A percentile compares a stretch with the other conserved stretches of the same genome.
Conservation (phyloP, 1,140 invertebrate genomes). For the Meloidogyne exigua region DNA sequence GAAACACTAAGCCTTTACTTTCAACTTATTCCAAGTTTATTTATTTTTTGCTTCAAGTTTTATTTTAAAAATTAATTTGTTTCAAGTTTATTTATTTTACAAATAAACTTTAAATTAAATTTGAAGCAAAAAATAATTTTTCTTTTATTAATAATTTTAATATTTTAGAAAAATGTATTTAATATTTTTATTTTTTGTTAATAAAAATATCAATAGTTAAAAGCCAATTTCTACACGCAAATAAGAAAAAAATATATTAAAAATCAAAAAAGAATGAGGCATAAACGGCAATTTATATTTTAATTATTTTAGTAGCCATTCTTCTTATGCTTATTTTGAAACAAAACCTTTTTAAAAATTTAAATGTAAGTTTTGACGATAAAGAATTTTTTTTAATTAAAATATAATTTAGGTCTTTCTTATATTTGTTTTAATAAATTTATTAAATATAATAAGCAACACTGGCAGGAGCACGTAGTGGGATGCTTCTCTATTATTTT, state of each 20-base stretch:
- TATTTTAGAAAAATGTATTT: not conserved
- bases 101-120: too few relatives aligned
- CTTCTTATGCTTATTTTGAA: not conserved
- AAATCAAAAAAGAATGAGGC: not conserved
- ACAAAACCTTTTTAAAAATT: not conserved
- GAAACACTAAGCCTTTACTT: not conserved
- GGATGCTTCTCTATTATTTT: slow-evolving; percentile 45
- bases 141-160: not conserved
- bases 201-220: not conserved
- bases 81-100: too few relatives aligned
- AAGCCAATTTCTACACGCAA: not conserved
- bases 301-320: not conserved
- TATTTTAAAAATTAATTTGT: too few relatives aligned
- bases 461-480: slow-evolving; percentile 13
- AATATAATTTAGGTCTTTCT: not conserved
- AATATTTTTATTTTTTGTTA: not conserved
- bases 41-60: too few relatives aligned
- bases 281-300: not conserved
- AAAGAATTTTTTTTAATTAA: not conserved
- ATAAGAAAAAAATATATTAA: not conserved
- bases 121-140: too few relatives aligned
- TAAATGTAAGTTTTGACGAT: not conserved
- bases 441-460: slow-evolving; percentile 2
- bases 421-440: not conserved
- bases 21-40: too few relatives aligned